Evolutionary conservation across 1,140 invertebrate genomes (phyloP).

Genomic region (Drosophila mojavensis): DNA sequence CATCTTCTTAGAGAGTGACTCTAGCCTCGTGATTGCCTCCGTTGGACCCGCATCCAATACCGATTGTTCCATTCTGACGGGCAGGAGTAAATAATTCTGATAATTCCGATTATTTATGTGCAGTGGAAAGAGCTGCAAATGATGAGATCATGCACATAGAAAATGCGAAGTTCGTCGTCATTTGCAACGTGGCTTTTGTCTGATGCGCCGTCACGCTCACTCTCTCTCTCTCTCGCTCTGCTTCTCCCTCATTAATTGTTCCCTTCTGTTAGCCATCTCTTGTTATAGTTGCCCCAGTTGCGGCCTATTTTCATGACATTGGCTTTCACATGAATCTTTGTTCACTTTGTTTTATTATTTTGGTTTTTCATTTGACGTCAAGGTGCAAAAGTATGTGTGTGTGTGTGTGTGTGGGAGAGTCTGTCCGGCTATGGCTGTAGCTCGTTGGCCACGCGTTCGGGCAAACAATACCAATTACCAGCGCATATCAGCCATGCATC

Average conservation of each 20-base stretch:
- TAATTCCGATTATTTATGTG: too few relatives aligned
- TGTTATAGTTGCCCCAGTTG: constrained; percentile 9
- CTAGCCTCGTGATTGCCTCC: too few relatives aligned
- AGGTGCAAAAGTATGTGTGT: constrained; percentile 42
- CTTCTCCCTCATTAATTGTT: background rate
- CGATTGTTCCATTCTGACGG: too few relatives aligned
- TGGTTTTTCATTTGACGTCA: constrained; percentile 33
- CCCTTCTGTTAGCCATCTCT: background rate
- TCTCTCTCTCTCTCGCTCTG: background rate
- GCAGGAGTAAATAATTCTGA: too few relatives aligned
- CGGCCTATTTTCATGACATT: constrained; percentile 42
- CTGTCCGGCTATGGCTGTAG: constrained; percentile 40
- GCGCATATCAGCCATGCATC: constrained; percentile 61
- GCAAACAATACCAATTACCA: constrained; percentile 80
- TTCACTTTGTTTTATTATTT: constrained; percentile 21
- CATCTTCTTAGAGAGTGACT: too few relatives aligned
- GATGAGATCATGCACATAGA: too few relatives aligned
- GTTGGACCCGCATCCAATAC: too few relatives aligned
- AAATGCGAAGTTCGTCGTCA: too few relatives aligned
- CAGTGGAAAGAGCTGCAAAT: too few relatives aligned
- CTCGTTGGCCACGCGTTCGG: constrained; percentile 67
- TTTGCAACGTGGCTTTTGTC: too few relatives aligned
- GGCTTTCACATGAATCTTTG: constrained; percentile 41
- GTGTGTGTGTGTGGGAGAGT: constrained; percentile 18
- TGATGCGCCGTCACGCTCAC: too few relatives aligned